These are phyloP conservation scores for Tapirus indicus DNA, from an alignment of 2,797 vertebrate species.

Conservation along the genomic window DNA sequence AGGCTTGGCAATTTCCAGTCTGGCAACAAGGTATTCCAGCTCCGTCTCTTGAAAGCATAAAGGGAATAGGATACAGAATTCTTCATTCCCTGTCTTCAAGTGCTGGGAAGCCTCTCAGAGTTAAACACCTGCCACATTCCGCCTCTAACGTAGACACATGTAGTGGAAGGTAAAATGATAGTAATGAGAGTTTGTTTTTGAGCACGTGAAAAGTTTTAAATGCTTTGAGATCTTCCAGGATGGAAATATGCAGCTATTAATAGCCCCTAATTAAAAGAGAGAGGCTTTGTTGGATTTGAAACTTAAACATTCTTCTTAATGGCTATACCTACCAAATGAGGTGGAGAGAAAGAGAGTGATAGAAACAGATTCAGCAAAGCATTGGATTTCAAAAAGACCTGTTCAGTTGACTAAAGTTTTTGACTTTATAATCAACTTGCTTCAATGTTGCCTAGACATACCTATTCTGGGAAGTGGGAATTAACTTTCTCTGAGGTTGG, in stretches of 20 bases:
- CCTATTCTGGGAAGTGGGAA: background rate
- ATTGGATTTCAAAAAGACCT: background rate
- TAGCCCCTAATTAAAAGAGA: background rate
- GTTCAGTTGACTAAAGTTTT: background rate
- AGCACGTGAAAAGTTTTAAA: slow-evolving; percentile 8
- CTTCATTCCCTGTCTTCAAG: slow-evolving; percentile 35
- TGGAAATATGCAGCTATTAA: background rate
- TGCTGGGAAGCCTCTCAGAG: background rate
- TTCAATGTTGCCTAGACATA: background rate
- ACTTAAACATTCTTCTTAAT: background rate
- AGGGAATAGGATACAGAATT: slow-evolving; percentile 29
- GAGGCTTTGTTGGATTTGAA: background rate
- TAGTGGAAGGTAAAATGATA: background rate
- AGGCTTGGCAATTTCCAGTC: background rate
- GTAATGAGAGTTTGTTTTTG: background rate
- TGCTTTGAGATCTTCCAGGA: background rate
- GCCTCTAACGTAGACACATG: background rate
- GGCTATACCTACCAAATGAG: background rate
- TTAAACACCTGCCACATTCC: slow-evolving; percentile 29
- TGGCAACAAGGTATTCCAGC: background rate
- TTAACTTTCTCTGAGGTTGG: background rate
- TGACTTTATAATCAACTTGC: background rate
- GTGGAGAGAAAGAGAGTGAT: background rate
- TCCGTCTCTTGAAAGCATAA: slow-evolving; percentile 8
- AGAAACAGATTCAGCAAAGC: background rate